Conservation (phyloP, 64 coral and sea anemone genomes). For the Platygyra sinensis region DNA sequence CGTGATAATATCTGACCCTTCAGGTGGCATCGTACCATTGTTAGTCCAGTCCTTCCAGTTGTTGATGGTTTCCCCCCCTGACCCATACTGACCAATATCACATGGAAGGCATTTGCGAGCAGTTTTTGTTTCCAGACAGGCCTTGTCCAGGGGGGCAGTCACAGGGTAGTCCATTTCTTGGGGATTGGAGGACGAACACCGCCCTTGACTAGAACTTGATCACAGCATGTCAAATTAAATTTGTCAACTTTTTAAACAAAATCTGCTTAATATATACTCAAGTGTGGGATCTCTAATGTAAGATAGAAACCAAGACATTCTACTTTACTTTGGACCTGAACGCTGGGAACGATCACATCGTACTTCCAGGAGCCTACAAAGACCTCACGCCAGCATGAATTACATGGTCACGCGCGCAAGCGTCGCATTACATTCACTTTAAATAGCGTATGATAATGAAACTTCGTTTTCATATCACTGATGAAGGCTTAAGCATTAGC, state of each 20-base stretch:
- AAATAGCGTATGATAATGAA: too few species aligned
- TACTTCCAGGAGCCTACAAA: too few species aligned
- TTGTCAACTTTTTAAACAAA: not conserved
- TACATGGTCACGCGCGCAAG: too few species aligned
- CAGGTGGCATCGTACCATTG: conserved; percentile 56
- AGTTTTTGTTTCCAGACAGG: not conserved
- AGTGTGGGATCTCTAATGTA: too few species aligned
- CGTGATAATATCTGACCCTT: conserved; percentile 36
- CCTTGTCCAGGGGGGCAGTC: conserved; percentile 36
- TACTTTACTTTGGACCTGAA: too few species aligned
- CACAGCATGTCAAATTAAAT: not conserved
- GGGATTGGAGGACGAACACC: not conserved
- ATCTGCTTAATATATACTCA: not conserved
- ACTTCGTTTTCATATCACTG: too few species aligned
- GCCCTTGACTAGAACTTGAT: not conserved
- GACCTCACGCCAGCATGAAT: too few species aligned
- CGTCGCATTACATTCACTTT: too few species aligned
- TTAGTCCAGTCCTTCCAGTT: conserved; percentile 57
- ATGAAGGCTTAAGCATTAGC: too few species aligned
- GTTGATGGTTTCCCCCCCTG: conserved; percentile 48
- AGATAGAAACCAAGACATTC: too few species aligned
- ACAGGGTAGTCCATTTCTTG: not conserved
- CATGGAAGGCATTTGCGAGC: not conserved
- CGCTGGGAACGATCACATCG: too few species aligned
- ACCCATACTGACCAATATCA: not conserved